Evolutionary conservation across 2,888 invertebrate species (phyloP).

Genomic region (Steromphala cineraria): DNA sequence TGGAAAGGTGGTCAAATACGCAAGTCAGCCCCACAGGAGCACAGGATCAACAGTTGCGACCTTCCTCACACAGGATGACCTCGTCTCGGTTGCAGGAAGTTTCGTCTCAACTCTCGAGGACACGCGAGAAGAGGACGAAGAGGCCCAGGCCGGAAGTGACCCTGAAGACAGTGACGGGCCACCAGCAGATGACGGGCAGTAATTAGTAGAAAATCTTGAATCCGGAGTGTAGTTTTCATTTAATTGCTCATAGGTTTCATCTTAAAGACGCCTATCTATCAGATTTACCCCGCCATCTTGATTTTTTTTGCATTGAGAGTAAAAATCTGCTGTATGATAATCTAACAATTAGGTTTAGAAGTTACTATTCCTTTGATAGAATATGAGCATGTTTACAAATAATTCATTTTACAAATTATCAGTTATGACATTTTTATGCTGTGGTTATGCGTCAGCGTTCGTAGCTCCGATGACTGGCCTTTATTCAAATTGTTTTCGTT

Average conservation of each 20-base stretch:
- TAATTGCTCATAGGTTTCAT: not conserved
- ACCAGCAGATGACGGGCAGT: not conserved
- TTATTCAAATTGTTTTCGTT: no score
- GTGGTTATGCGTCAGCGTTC: no score
- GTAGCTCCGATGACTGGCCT: no score
- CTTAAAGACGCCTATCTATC: not conserved
- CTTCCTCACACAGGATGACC: constrained; percentile 51
- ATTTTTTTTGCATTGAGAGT: no score
- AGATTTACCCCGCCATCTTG: no score
- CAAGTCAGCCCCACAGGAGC: constrained; percentile 43
- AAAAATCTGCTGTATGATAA: no score
- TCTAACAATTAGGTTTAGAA: no score
- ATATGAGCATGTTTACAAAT: no score
- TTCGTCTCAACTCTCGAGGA: constrained; percentile 35
- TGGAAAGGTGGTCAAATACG: constrained; percentile 25
- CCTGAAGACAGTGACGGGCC: not conserved
- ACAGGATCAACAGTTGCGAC: constrained; percentile 56
- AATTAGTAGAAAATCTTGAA: not conserved
- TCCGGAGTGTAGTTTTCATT: no score
- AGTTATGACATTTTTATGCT: no score
- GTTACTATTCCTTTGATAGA: no score
- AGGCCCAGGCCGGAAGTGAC: not conserved
- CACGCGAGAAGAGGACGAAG: constrained; percentile 26
- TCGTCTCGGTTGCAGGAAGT: constrained; percentile 23
- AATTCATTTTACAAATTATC: no score